Conservation (phyloP, 2,888 invertebrate species). For the Salticus scenicus region DNA sequence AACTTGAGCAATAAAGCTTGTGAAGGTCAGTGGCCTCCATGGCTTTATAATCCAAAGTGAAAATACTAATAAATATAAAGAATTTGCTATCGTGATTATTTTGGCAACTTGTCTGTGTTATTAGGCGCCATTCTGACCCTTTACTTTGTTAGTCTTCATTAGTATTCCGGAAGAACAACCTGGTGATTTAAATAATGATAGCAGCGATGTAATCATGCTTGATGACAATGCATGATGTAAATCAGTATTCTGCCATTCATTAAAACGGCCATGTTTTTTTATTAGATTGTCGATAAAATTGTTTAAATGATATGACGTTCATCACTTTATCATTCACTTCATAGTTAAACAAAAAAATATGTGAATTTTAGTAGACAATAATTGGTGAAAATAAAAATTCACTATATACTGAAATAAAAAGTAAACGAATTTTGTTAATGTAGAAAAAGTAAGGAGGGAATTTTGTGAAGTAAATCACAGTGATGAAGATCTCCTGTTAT, state of each 20-base stretch:
- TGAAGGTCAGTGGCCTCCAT: background rate
- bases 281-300: background rate
- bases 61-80: background rate
- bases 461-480: too few relatives aligned
- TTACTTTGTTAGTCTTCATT: background rate
- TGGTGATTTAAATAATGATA: background rate
- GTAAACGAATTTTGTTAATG: too few relatives aligned
- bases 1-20: background rate
- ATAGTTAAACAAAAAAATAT: too few relatives aligned
- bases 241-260: background rate
- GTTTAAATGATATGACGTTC: too few relatives aligned
- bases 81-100: background rate
- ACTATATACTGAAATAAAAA: too few relatives aligned
- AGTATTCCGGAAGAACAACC: background rate
- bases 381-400: too few relatives aligned
- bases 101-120: background rate
- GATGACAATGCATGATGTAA: background rate
- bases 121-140: background rate
- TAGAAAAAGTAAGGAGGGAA: too few relatives aligned
- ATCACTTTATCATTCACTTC: too few relatives aligned
- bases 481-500: too few relatives aligned
- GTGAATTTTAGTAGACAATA: too few relatives aligned
- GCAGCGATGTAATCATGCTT: background rate
- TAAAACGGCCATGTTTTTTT: background rate
- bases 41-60: background rate